phyloP scores from a whole-genome alignment of 2,888 invertebrate species.

The Xylophagus ater region DNA sequence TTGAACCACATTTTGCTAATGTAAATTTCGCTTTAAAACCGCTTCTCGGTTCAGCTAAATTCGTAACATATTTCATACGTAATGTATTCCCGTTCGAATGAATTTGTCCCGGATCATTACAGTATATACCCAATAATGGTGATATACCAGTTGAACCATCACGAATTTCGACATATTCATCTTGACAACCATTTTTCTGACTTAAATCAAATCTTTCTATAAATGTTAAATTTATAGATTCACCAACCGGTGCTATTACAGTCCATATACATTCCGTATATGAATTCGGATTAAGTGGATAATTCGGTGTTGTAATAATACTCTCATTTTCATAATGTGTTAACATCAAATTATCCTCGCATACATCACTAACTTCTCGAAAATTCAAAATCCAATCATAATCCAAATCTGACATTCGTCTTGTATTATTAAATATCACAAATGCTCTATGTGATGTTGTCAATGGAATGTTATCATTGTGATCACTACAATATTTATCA shows the following conservation, averaged over 20 bases:
- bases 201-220: conserved; percentile 59
- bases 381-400: conserved; percentile 24
- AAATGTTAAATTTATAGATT: conserved; percentile 66
- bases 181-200: conserved; percentile 32
- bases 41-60: conserved; percentile 54
- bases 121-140: conserved; percentile 52
- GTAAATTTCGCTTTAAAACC: conserved; percentile 54
- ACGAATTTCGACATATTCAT: conserved; percentile 58
- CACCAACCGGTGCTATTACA: conserved; percentile 60
- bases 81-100: conserved; percentile 54
- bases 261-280: conserved; percentile 76
- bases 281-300: conserved; percentile 67
- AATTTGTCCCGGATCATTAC: conserved; percentile 43
- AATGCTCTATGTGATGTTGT: conserved; percentile 56
- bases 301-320: conserved; percentile 63
- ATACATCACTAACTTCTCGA: conserved; percentile 50
- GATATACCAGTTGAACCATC: conserved; percentile 71
- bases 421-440: conserved; percentile 33
- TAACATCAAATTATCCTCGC: conserved; percentile 57
- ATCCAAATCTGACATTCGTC: too few relatives aligned
- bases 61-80: conserved; percentile 60
- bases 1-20: conserved; percentile 56
- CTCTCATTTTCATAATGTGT: conserved; percentile 40
- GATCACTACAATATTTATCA: conserved; percentile 53
- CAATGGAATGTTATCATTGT: conserved; percentile 40